Base-by-base conservation (phyloP, 1,140 invertebrate species). In the Pogonomyrmex barbatus region DNA sequence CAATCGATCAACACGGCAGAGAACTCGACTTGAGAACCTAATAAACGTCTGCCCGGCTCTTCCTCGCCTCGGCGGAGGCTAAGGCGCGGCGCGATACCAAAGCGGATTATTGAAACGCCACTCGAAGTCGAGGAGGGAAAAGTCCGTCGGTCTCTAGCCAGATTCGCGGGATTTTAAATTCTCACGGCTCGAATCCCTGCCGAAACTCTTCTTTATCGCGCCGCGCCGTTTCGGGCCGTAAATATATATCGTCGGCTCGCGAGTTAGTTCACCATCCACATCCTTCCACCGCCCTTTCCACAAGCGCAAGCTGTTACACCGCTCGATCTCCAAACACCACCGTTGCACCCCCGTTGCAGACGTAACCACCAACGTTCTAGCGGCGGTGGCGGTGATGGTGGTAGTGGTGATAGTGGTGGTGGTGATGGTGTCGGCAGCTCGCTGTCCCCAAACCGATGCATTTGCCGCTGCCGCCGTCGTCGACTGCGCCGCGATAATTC, bases 401-500 rank as follows among this genome's bases (percentile, higher is more conserved):
- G 17, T 24, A 4, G 12, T 10, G 8, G 65, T 36, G 70, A 14
- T 65, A 14, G 17, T 24, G 8, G 65, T 36, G 70, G 24, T 65
- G 76, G 6, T 36, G 56, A 47, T 14, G 52, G 54, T 62, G 71
- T 30, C 42, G 62, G 58, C 70, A 79, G 62, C 58, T 88, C 87
- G 83, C 77, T 89, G 76, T 71, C 50, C 68, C 30, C 87, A 70
- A 68, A 85, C 52, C 71, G 30, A 58, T 83, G 79, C 79, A 75
- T 50, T 71, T 60, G 52, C 60, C 71, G 54, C 36, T 39, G 36
- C 50, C 30, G 62, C 47, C 65, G 39, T 36, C 76, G 68, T 36
- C 76, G 68, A 84, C 67, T 79, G 76, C 52, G 71, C 73, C 82
- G 90, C 90, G 93, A 94, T 94, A 93, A 94, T 94, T 94, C 91